Conservation (phyloP, 2,888 invertebrate genomes). For the Oeneis ivallda region DNA sequence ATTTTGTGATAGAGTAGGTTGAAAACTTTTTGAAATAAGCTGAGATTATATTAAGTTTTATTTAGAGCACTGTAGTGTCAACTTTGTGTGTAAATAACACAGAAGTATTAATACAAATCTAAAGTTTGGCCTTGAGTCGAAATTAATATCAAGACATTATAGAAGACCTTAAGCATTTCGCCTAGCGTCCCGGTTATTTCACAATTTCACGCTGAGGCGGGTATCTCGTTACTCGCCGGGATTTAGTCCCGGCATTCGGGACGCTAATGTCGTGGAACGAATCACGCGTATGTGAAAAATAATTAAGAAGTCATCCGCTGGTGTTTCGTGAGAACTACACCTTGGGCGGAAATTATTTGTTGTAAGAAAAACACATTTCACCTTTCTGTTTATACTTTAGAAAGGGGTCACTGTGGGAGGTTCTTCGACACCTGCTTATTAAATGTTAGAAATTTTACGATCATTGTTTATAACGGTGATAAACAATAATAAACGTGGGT, state of each 20-base stretch:
- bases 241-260: conserved; percentile 61
- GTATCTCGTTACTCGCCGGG: conserved; percentile 73
- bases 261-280: conserved; percentile 74
- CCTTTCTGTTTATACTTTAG: conserved; percentile 17
- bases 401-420: conserved; percentile 36
- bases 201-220: conserved; percentile 77
- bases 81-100: not conserved
- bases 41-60: no score
- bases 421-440: conserved; percentile 31
- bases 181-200: conserved; percentile 64
- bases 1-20: no score
- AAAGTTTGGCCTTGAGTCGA: not conserved
- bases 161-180: conserved; percentile 46
- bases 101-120: not conserved
- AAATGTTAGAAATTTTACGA: conserved; percentile 17
- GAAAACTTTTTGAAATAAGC: no score
- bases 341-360: conserved; percentile 61
- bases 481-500: not conserved
- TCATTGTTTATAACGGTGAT: not conserved
- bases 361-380: conserved; percentile 31
- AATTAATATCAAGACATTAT: conserved; percentile 42
- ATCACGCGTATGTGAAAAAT: conserved; percentile 72
- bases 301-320: conserved; percentile 69
- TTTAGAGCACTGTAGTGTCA: no score
- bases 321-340: conserved; percentile 62